Evolutionary conservation across 2,113 vertebrate genomes (phyloP), one percentile per base, ranked within the genome.

Genomic region (Oryzias melastigma): DNA sequence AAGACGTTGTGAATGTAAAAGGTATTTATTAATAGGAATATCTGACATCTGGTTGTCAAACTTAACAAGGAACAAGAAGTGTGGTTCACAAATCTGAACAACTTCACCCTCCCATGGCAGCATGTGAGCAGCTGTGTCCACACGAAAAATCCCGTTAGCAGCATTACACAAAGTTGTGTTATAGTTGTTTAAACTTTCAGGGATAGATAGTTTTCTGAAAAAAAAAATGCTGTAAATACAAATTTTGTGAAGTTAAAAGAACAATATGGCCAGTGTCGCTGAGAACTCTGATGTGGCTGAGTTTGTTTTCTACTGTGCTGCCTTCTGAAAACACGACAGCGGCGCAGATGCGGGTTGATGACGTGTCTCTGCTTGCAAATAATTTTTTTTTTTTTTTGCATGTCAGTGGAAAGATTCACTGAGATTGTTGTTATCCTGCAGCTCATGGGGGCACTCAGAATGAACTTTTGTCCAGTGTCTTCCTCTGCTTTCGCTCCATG

Each of bases 311-410:
- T 65, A 15, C 59, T 58, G 68, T 58, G 35, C 54, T 64, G 44
- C 24, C 57, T 62, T 78, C 65, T n/a, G 59, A 44, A 71, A 74
- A 59, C 64, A 57, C 45, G 60, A 74, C 52, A 44, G 62, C 0
- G 18, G 24, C 47, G 46, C 52, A 58, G 59, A 74, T 83, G 77
- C 40, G 59, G 77, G 71, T 22, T 20, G 40, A 58, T 77, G 71
- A 66, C 55, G 41, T 63, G 81, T 64, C 49, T 58, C 27, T 58
- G 48, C 81, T 55, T 78, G 79, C 56, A 62, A 4, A 47, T 65
- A 59, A n/a, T 64, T 54, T 54, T 22, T 22, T 54, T 54, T 22
- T 22, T 22, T 22, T 22, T 71, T 43, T 60, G 49, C 65, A 60
- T 57, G 19, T 41, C 7, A 42, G 46, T 59, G 19, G 50, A 41